Evolutionary conservation across 2,113 vertebrate species (phyloP), one percentile per base, ranked within the genome.

Genomic region (Trogon surrucura): DNA sequence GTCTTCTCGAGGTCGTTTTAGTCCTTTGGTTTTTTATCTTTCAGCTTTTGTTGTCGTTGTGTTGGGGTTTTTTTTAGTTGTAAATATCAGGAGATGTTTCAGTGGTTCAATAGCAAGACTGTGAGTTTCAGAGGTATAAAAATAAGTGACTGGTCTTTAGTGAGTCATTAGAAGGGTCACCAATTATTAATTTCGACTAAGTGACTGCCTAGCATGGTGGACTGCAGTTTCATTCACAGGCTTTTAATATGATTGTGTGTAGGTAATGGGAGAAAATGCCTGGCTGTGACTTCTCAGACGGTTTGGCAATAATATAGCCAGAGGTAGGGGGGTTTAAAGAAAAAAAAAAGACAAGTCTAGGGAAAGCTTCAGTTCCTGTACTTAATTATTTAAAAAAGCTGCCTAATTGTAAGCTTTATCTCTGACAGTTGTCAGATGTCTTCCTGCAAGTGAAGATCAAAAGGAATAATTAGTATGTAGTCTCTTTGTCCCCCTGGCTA

Each of bases 351-450:
- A 17, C 36, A 88, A 94, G 47, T 70, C 62, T 74, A 74, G 34
- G 44, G 56, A 92, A 92, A 84, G 45, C 70, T 81, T 74, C 90
- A 54, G 65, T 93, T 94, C 67, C 77, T 91, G 57, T 80, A 34
- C 61, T 96, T 95, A 96, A 95, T 96, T 95, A 96, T 96, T 96
- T 54, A 61, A 92, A 96, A 95, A 95, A 89, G 45, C 50, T 81
- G 61, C 80, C 83, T 94, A 96, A 96, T 93, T 96, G 92, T 96
- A 56, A 93, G 82, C 65, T 95, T 97, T 96, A 96, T 96, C 92
- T 93, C 65, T 96, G 83, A 88, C 92, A 96, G 92, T 94, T 97
- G 90, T 95, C 95, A 95, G 90, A 95, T 91, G 72, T 95, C 93
- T 96, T 93, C 92, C 85, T 93, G 77, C 85, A 93, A 94, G 73